These are phyloP conservation scores for Nebria ingens DNA, from an alignment of 1,140 invertebrate genomes.

Conservation along the genomic window DNA sequence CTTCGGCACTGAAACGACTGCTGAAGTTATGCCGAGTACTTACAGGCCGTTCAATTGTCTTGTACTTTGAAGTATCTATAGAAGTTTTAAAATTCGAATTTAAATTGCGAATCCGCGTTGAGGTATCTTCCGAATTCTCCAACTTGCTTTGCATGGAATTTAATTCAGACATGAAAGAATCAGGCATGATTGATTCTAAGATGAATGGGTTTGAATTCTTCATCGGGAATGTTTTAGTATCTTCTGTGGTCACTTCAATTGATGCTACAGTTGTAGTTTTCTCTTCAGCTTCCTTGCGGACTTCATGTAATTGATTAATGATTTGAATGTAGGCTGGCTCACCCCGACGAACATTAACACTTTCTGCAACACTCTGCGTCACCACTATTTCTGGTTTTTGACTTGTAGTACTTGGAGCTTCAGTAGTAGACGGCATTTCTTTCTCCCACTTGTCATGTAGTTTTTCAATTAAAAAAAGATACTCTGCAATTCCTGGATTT, in stretches of 20 bases:
- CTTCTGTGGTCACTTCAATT: background rate
- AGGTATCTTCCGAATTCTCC: background rate
- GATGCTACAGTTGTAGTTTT: background rate
- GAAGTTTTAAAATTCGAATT: conserved; percentile 22
- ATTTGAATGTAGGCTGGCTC: background rate
- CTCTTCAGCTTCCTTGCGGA: background rate
- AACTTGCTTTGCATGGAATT: background rate
- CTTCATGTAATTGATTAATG: background rate
- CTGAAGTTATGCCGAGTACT: conserved; percentile 17
- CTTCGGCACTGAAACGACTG: conserved; percentile 17
- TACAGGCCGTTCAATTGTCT: conserved; percentile 25
- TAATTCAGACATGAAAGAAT: conserved; percentile 1
- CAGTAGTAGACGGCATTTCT: background rate
- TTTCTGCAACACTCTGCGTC: background rate
- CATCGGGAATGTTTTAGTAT: background rate
- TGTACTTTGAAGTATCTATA: conserved; percentile 31
- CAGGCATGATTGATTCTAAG: background rate
- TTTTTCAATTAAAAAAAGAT: background rate
- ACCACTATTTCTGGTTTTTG: background rate
- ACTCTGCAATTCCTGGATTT: background rate
- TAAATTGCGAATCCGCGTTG: conserved; percentile 23
- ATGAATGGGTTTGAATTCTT: background rate
- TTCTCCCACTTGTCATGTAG: background rate
- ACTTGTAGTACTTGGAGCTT: background rate
- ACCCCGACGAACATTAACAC: background rate